Base-by-base conservation (phyloP, 2,113 vertebrate genomes). In the Sisor rabdophorus region DNA sequence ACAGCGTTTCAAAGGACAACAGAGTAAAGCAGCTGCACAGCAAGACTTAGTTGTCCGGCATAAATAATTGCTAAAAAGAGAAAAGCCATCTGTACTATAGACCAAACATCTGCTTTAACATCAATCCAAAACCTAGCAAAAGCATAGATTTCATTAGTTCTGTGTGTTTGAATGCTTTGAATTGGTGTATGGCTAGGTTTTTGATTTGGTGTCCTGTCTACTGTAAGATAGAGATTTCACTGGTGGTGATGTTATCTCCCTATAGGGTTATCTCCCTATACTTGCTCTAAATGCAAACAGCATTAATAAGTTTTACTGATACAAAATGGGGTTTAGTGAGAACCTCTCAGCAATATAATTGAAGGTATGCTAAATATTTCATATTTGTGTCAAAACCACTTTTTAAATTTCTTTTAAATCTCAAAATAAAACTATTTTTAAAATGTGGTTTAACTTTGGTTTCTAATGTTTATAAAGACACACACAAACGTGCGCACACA, bases 31-130 rank as follows among this genome's bases (percentile, higher is more conserved):
- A 86, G 82, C 83, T 86, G 85, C 82, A 77, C 71, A 56, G 67
- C 82, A 86, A 80, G 24, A 75, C 48, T 52, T 69, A 58, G 77
- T 44, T 73, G 76, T 24, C 53, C 75, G 76, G 74, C 78, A 80
- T 74, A 48, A 24, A 28, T 84, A 82, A 84, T 80, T 73, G 79
- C 26, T 1, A n/a, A 77, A 74, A 28, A 50, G 68, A 75, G 77
- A 80, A 74, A 61, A 80, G 80, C 85, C 85, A 85, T 86, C 85
- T 85, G 84, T 83, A 82, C 52, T 59, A 24, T 64, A 71, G 52
- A 71, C 71, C 32, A 52, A 79, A 82, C 84, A 85, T 84, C 85
- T 85, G 82, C 64, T 76, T 73, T 20, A 75, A 63, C 4, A 86
- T 86, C 85, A 86, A 85, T 86, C 80, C 70, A 47, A 68, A 44